Conservation (phyloP, 2,113 vertebrate genomes). For the Emydocephalus ijimae region DNA sequence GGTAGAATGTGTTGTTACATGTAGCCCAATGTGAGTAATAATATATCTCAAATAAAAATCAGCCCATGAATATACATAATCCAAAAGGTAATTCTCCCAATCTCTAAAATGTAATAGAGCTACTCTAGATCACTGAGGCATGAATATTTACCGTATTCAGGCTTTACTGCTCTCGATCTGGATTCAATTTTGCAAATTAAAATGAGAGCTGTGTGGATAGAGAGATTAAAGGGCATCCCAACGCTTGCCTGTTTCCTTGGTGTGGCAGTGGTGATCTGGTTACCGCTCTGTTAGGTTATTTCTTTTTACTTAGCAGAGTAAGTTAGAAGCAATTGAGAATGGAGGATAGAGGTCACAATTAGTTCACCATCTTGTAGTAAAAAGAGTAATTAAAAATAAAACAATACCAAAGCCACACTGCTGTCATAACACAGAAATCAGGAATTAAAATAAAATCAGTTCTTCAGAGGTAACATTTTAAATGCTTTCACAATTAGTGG, state of each 20-base stretch:
- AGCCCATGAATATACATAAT: constrained; percentile 79
- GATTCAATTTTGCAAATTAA: constrained; percentile 86
- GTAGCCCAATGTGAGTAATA: constrained; percentile 68
- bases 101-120: constrained; percentile 77
- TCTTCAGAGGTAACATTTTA: constrained; percentile 43
- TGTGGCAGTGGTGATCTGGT: constrained; percentile 65
- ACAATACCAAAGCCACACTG: constrained; percentile 19
- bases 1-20: constrained; percentile 64
- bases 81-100: constrained; percentile 80
- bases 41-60: constrained; percentile 79
- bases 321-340: constrained; percentile 60
- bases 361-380: constrained; percentile 61
- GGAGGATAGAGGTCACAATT: constrained; percentile 51
- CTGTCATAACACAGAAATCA: constrained; percentile 32
- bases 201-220: constrained; percentile 76
- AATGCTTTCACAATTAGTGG: constrained; percentile 20
- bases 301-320: constrained; percentile 62
- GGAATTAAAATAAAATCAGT: constrained; percentile 46
- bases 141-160: constrained; percentile 79
- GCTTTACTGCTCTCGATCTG: constrained; percentile 80
- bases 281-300: constrained; percentile 63
- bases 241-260: constrained; percentile 66
- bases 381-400: constrained; percentile 57
- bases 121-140: constrained; percentile 76
- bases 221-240: constrained; percentile 77